These are phyloP conservation scores for Cryptocephalus moraei DNA, from an alignment of 2,888 invertebrate genomes.

Conservation along the genomic window DNA sequence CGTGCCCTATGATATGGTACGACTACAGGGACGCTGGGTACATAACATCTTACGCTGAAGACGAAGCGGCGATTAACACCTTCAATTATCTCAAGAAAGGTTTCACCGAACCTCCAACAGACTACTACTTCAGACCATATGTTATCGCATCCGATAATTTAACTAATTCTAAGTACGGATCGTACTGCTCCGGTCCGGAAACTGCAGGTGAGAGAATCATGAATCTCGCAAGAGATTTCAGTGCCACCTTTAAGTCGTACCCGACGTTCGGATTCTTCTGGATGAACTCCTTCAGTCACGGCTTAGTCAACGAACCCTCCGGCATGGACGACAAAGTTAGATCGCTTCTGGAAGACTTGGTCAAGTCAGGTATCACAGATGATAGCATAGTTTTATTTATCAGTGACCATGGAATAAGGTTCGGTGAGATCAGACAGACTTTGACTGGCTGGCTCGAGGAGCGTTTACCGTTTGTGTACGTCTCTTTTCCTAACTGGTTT, in stretches of 20 bases:
- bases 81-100: constrained; percentile 64
- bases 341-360: constrained; percentile 49
- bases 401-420: constrained; percentile 73
- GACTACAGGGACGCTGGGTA: constrained; percentile 60
- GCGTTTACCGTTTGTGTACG: constrained; percentile 61
- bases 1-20: constrained; percentile 70
- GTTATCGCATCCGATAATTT: constrained; percentile 55
- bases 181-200: constrained; percentile 51
- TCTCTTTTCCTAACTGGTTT: constrained; percentile 56
- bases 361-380: constrained; percentile 44
- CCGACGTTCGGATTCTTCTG: constrained; percentile 70
- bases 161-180: constrained; percentile 36
- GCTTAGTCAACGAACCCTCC: constrained; percentile 55
- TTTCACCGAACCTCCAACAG: constrained; percentile 63
- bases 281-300: constrained; percentile 62
- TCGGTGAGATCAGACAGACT: constrained; percentile 57
- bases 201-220: constrained; percentile 57
- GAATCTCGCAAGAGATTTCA: constrained; percentile 58
- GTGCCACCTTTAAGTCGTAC: constrained; percentile 36
- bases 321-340: constrained; percentile 55
- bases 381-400: constrained; percentile 62
- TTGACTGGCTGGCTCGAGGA: constrained; percentile 71
- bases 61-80: constrained; percentile 60
- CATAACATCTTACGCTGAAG: constrained; percentile 72
- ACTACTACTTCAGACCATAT: constrained; percentile 71